Conservation (phyloP, 2,113 vertebrate genomes). For the Candoia aspera region DNA sequence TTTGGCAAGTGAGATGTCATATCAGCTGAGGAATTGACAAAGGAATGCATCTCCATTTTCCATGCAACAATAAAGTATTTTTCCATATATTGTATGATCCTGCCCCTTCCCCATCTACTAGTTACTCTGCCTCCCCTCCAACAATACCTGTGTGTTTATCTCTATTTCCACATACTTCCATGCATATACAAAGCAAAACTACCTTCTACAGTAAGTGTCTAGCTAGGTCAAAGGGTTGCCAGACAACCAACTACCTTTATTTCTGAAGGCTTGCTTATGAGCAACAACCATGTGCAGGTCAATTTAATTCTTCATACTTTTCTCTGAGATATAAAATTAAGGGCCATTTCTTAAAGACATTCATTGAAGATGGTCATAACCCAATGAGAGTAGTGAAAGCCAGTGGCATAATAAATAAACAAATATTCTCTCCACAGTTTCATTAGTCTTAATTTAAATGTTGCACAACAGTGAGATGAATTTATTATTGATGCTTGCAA, state of each 20-base stretch:
- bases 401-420: neutral
- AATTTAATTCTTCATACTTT: neutral
- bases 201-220: neutral
- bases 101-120: neutral
- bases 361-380: neutral
- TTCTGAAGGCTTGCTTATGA: neutral
- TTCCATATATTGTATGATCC: neutral
- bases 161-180: neutral
- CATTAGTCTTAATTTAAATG: neutral
- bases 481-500: slow-evolving; percentile 4
- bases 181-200: neutral
- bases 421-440: neutral
- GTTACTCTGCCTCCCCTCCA: neutral
- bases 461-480: neutral
- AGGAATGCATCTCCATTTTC: neutral
- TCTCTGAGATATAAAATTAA: neutral
- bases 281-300: neutral
- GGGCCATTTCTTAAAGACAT: neutral
- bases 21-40: neutral
- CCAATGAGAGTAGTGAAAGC: neutral
- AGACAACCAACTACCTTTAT: neutral
- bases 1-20: neutral
- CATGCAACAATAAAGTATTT: neutral
- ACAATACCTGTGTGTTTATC: neutral
- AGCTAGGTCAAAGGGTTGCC: neutral